Evolutionary conservation across 2,888 invertebrate species (phyloP).

Genomic region (Drosophila yooni): DNA sequence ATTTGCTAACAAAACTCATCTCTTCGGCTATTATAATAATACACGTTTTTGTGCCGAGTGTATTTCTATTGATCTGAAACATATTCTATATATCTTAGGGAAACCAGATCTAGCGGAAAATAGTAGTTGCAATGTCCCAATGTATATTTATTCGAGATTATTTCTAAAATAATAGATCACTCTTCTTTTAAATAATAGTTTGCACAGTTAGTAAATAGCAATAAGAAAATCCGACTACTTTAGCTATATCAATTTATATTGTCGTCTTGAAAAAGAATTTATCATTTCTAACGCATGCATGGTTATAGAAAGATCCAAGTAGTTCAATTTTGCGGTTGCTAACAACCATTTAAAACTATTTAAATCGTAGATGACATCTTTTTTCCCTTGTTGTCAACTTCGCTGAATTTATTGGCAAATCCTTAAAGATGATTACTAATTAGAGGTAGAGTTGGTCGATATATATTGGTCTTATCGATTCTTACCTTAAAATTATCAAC

Average conservation of each 20-base stretch:
- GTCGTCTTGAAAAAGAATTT: neutral
- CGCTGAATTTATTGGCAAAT: neutral
- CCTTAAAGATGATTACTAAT: neutral
- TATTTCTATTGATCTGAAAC: neutral
- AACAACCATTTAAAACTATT: neutral
- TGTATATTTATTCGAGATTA: neutral
- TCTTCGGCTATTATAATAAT: neutral
- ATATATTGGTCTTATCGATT: neutral
- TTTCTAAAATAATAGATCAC: neutral
- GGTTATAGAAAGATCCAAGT: neutral
- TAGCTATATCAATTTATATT: neutral
- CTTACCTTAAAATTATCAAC: neutral
- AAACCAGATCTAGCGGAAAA: neutral
- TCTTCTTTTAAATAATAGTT: neutral
- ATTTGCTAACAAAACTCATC: neutral
- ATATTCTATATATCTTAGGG: no score
- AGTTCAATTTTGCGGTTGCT: neutral
- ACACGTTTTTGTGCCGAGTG: neutral
- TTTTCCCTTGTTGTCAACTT: no score
- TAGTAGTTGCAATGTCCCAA: neutral
- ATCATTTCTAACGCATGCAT: neutral
- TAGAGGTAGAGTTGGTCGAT: neutral
- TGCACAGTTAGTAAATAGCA: neutral
- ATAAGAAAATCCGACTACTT: neutral
- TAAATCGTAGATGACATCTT: neutral